Conservation (phyloP, 2,888 invertebrate species). For the Phasia obesa region DNA sequence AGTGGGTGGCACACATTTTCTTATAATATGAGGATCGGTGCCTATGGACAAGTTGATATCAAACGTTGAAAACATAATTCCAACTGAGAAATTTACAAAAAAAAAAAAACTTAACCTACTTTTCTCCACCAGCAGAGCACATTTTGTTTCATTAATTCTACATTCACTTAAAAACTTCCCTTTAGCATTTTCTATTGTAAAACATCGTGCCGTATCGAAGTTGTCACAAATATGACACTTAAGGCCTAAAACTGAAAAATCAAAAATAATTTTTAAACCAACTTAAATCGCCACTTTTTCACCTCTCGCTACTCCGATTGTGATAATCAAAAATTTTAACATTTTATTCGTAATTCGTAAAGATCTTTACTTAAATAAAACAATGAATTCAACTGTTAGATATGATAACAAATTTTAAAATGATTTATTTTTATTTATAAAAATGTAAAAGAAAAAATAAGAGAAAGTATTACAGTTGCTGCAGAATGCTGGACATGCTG, state of each 20-base stretch:
- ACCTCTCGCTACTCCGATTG: constrained; percentile 2
- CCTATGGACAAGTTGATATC: background rate
- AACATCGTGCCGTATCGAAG: constrained; percentile 7
- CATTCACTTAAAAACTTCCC: constrained; percentile 18
- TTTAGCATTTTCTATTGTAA: background rate
- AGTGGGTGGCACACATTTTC: constrained; percentile 15
- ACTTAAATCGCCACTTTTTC: background rate
- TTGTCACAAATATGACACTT: constrained; percentile 44
- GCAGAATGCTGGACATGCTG: no score
- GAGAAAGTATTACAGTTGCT: no score
- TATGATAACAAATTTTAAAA: constrained; percentile 19
- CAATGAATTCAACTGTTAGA: constrained; percentile 11
- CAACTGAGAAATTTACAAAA: background rate
- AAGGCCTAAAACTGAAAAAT: constrained; percentile 19
- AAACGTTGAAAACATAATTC: no score
- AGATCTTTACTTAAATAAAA: background rate
- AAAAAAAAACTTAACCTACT: background rate
- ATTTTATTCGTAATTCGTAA: background rate
- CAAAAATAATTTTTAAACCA: background rate
- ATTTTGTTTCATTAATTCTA: background rate
- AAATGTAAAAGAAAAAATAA: background rate
- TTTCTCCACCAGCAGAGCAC: constrained; percentile 37
- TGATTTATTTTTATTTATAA: background rate
- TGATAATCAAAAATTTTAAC: constrained; percentile 4
- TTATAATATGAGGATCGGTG: background rate